Percentiles rank a stretch among this genome's conserved stretches.
phyloP scores from a whole-genome alignment of 2,888 invertebrate genomes.

The Eilema sororculum region DNA sequence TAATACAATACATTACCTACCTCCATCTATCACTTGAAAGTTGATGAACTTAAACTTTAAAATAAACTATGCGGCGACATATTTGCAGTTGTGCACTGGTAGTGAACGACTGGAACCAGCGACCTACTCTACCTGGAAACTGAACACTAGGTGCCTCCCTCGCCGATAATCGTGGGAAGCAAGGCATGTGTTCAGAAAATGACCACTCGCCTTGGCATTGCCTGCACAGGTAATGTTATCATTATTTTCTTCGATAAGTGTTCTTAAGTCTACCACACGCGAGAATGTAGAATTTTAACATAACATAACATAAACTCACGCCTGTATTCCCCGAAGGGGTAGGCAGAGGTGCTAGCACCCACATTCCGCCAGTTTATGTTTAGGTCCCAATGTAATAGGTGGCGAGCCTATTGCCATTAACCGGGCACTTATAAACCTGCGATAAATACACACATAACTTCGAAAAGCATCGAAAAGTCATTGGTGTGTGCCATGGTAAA shows the following conservation, averaged over 20 bases:
- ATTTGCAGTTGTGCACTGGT: conserved; percentile 26
- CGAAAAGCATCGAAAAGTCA: no score
- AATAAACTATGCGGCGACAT: conserved; percentile 31
- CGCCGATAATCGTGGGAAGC: conserved; percentile 56
- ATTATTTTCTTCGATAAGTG: background rate
- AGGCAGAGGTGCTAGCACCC: no score
- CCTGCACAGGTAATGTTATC: conserved; percentile 17
- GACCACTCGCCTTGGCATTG: conserved; percentile 42
- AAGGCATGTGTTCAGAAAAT: conserved; percentile 55
- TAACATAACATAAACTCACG: no score
- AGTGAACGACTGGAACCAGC: conserved; percentile 29
- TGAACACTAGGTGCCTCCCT: conserved; percentile 15
- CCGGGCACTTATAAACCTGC: no score
- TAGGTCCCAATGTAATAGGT: no score
- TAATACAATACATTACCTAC: conserved; percentile 23
- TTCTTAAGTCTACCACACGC: background rate
- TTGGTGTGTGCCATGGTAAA: no score
- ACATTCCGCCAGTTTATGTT: no score
- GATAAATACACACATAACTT: no score
- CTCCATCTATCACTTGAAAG: conserved; percentile 41
- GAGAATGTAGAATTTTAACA: no score
- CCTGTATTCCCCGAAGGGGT: no score
- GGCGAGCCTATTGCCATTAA: no score
- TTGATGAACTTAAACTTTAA: conserved; percentile 5
- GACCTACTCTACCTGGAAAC: conserved; percentile 49